Base-by-base conservation (phyloP, 2,113 vertebrate genomes). In the Paedocypris sp. region DNA sequence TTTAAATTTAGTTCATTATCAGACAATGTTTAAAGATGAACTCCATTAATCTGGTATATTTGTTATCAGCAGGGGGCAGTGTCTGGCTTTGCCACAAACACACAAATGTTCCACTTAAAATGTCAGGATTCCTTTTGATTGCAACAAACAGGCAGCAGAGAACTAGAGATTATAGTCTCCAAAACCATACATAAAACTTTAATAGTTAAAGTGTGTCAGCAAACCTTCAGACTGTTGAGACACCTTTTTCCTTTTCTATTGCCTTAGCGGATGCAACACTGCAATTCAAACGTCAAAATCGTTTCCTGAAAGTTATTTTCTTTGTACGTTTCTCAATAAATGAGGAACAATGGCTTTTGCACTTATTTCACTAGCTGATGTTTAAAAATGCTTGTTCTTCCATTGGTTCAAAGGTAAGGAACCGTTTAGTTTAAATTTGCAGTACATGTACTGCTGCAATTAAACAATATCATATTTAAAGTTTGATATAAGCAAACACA, bases 111-210 rank as follows among this genome's bases (percentile, higher is more conserved):
- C 26, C 31, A 5, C 35, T 36, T 20, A 36, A 23, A 42, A 52
- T 8, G 25, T 42, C 32, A 50, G n/a, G 67, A 58, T 59, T 51
- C 68, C 15, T 5, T 49, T 61, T 64, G 62, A 66, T 72, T 71
- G 72, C 62, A 73, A 66, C 67, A 77, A 74, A 73, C 67, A 73
- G 66, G 71, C 66, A 70, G 64, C 64, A 61, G 71, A 73, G 74
- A 77, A 80, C 79, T 80, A 73, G 77, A 79, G 75, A 82, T 83
- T 83, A 76, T 62, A 69, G 67, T 80, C 81, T 80, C 84, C 81
- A 85, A 86, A 86, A 80, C 69, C 76, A 78, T 74, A 75, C 76
- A 73, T 78, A 74, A 77, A 73, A 80, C 77, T 83, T 83, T 83
- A 76, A 85, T 81, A 73, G 76, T 64, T 53, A 76, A 68, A 7